Base-by-base conservation (phyloP, 2,888 invertebrate species). In the Oligia strigilis region DNA sequence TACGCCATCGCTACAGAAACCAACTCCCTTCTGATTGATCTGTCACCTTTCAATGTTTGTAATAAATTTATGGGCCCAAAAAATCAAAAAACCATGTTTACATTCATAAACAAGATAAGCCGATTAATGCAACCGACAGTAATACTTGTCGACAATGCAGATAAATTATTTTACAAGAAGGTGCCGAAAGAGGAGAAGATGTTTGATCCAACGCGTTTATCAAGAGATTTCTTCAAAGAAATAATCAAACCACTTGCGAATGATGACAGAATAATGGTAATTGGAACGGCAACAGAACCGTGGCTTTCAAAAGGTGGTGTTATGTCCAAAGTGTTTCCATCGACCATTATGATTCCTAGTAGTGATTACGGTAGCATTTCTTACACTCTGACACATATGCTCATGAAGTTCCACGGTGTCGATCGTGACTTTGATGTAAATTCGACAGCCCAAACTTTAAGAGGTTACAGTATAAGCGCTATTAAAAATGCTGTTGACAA, bases 1-100 rank as follows among this genome's bases (percentile, higher is more conserved):
- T 97, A 98, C 89, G 98, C 98, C 0, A 97, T 99, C 52, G 98
- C 98, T 85, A 98, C 98, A 3, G 98, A 98, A 94, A 97, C 98
- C 0, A 98, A 98, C 73, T 98, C 98, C 8, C 98, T 98, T 66
- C 93, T 99, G 23, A 98, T 99, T 92, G 98, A 99, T 90, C 94
- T 99, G 23, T 98, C 98, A 0, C 98, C 98, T 0, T 94, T 97
- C 69, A 98, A 98, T 86, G 95, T 98, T 11, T 98, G 97, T 29
- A 97, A 98, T 71, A 98, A 98, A 94, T 98, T 98, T 92, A 97
- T 97, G 1, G 98, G 98, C 0, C 97, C 98, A 85, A 98, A 98
- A 91, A 98, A 98, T 3, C 94, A 98, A 78, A 98, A 98, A 89
- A 97, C 97, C 93, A 96, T 99, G 88, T 97, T 98, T 82, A 97